Evolutionary conservation across 2,113 vertebrate species (phyloP), one percentile per base, ranked within the genome.

Genomic region (Columba livia): DNA sequence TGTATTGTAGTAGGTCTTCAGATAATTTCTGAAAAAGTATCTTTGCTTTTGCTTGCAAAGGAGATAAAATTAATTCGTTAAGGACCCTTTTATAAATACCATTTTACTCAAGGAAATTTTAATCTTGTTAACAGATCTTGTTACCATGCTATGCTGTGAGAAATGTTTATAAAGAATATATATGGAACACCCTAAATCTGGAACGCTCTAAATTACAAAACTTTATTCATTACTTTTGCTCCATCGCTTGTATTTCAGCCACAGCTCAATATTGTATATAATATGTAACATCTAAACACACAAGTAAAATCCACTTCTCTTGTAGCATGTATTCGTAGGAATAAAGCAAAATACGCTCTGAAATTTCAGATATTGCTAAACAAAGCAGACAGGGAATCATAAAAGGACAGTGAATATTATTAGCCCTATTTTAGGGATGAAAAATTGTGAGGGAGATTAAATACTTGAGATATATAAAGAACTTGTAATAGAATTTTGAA

Each of bases 41-140:
- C 50, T 90, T 66, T 92, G 38, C 16, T 94, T 94, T 79, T 90
- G 38, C 74, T 70, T 79, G 57, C 6, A 70, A 94, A 94, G 54
- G 80, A 81, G 75, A 65, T 79, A 96, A 94, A 80, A 75, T 61
- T 82, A 47, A 44, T 93, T 94, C 91, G 42, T 95, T 86, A 86
- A 92, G 79, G 56, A 58, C 17, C 4, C 48, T 85, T 88, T 80
- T 54, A 70, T 12, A 88, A 93, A 74, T 11, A 74, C 15, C 6
- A 2, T 78, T 89, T 85, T 79, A 89, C 54, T 81, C 31, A 51
- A 66, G 6, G 19, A 29, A 44, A 74, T 70, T 75, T 29, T 50
- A 61, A 80, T 36, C 78, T 84, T 85, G 38, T 47, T 89, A 89
- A 85, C 5, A 85, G n/a, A 80, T 64, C 32, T 67, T 36, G 3